Conservation (phyloP, 1,140 invertebrate species). For the Drosophila kurseongensis region DNA sequence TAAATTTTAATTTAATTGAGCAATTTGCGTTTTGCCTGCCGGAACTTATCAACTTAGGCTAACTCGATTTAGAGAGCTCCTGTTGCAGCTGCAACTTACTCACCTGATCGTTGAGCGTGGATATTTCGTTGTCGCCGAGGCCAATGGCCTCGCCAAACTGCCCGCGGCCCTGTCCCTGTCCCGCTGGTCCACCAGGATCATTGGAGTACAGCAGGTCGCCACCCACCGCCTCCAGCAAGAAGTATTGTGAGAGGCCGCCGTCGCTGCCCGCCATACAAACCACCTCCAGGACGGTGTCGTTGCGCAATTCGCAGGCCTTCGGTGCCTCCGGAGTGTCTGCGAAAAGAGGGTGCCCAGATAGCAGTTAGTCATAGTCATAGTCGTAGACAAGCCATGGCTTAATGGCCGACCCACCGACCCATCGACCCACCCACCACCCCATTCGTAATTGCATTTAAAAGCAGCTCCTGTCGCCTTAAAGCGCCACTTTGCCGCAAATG, state of each 20-base stretch:
- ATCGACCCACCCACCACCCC: neutral
- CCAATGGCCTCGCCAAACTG: constrained; percentile 83
- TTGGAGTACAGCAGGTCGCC: constrained; percentile 85
- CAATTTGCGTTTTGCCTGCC: constrained; percentile 41
- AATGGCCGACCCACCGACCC: constrained; percentile 37
- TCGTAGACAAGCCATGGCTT: constrained; percentile 38
- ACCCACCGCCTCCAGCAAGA: constrained; percentile 92
- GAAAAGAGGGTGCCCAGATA: constrained; percentile 25
- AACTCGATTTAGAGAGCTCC: constrained; percentile 30
- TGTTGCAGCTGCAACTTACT: constrained; percentile 46
- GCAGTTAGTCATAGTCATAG: constrained; percentile 62
- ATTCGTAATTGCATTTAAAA: constrained; percentile 52
- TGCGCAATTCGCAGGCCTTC: constrained; percentile 88
- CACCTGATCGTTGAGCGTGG: constrained; percentile 87
- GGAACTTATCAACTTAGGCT: constrained; percentile 42
- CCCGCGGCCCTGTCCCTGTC: constrained; percentile 31
- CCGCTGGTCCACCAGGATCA: constrained; percentile 33
- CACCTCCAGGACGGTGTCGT: constrained; percentile 89
- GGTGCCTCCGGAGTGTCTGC: constrained; percentile 89
- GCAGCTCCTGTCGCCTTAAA: constrained; percentile 48
- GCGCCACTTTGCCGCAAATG: constrained; percentile 52
- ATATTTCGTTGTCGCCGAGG: constrained; percentile 86
- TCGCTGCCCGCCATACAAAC: constrained; percentile 91
- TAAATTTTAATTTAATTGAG: constrained; percentile 68
- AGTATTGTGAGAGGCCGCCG: constrained; percentile 92